phyloP scores from a whole-genome alignment of 2,888 invertebrate genomes.

The Neoitamus cyanurus region DNA sequence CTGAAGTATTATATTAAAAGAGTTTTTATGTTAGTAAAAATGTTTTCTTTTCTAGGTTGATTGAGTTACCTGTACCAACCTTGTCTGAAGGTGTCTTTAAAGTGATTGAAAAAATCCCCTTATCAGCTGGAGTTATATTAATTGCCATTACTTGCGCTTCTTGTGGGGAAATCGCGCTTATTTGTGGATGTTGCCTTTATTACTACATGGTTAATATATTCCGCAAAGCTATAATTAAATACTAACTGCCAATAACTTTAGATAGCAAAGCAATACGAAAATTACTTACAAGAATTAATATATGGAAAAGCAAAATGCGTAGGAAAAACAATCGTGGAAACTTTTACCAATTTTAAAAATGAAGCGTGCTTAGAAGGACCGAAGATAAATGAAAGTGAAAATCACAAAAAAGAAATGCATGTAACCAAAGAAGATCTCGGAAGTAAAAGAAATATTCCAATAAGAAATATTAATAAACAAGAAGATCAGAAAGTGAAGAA shows the following conservation, averaged over 20 bases:
- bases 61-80: conserved; percentile 54
- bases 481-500: background rate
- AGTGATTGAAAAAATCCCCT: conserved; percentile 76
- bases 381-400: background rate
- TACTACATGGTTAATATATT: conserved; percentile 70
- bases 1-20: conserved; percentile 68
- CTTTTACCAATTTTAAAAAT: background rate
- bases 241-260: conserved; percentile 59
- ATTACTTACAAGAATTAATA: conserved; percentile 72
- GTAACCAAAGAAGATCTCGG: background rate
- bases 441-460: background rate
- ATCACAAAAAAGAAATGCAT: background rate
- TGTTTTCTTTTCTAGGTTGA: conserved; percentile 67
- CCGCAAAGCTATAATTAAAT: conserved; percentile 24
- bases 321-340: conserved; percentile 56
- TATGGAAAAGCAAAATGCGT: conserved; percentile 66
- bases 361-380: background rate
- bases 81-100: conserved; percentile 69
- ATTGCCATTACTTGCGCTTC: conserved; percentile 74
- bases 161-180: conserved; percentile 80
- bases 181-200: conserved; percentile 75
- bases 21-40: conserved; percentile 54
- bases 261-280: conserved; percentile 77
- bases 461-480: background rate
- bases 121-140: conserved; percentile 74